phyloP scores from a whole-genome alignment of 2,888 invertebrate species.

The Phymatocera aterrima region DNA sequence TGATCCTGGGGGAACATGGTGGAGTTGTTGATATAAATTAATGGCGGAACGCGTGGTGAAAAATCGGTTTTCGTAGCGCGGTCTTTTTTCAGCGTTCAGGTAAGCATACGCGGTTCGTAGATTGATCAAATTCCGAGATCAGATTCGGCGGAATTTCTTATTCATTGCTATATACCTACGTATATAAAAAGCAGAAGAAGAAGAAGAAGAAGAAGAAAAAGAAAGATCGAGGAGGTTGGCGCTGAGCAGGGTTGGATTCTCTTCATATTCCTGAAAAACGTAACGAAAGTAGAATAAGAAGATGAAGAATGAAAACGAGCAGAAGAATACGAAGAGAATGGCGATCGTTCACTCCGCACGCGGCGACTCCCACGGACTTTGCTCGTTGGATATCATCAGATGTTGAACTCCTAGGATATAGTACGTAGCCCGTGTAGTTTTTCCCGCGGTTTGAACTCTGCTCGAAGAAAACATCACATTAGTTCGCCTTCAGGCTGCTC shows the following conservation, averaged over 20 bases:
- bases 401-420: constrained; percentile 65
- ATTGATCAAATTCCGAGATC: constrained; percentile 32
- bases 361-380: constrained; percentile 44
- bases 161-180: background rate
- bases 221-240: too few species aligned
- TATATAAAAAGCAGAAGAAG: background rate
- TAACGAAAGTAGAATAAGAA: too few species aligned
- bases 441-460: constrained; percentile 63
- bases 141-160: constrained; percentile 26
- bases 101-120: constrained; percentile 18
- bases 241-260: background rate
- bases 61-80: constrained; percentile 12
- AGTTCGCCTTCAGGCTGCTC: constrained; percentile 47
- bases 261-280: constrained; percentile 4
- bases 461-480: constrained; percentile 60
- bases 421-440: constrained; percentile 59
- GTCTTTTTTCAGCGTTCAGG: background rate
- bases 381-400: constrained; percentile 51
- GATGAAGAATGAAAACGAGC: too few species aligned
- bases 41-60: constrained; percentile 22
- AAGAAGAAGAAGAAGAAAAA: background rate
- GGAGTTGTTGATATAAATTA: background rate
- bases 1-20: background rate
- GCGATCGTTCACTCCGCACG: constrained; percentile 39
- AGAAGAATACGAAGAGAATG: constrained; percentile 11